Evolutionary conservation across 2,797 vertebrate genomes (phyloP), one percentile per base, ranked within the genome.

Genomic region (Rousettus madagascariensis): DNA sequence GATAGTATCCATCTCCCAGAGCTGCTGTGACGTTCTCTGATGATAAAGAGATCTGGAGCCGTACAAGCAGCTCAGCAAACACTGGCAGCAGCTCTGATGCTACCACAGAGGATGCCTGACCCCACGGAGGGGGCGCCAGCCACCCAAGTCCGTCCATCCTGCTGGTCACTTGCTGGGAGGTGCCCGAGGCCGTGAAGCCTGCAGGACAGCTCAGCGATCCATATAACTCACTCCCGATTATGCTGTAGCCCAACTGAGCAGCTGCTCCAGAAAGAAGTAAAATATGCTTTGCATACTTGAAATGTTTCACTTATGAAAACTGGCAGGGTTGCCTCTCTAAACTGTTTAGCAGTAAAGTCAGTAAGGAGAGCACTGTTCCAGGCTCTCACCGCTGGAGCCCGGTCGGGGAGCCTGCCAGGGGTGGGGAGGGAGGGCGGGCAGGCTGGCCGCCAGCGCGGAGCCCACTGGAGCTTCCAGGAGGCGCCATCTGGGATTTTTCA

Each of bases 291-390:
- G 95, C 98, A 98, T 98, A 97, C 97, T 98, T 98, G 89, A 97
- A 97, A 98, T 97, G 97, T 80, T 98, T 98, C 97, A 51, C 97
- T 33, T 82, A 92, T 36, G 94, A 98, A 98, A 97, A 92, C 97
- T 96, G 97, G 98, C 97, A 95, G 95, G 97, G 92, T 82, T 28
- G 71, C 90, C 51, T 95, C 96, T 97, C 97, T 93, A 97, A 98
- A 98, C 96, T 96, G 98, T 98, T 98, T 53, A 95, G 97, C 97
- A 95, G 96, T 98, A 97, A 97, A 98, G 97, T 98, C 98, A 97
- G 97, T 97, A 97, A 97, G 10, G 49, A 97, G 43, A 97, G 97
- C 97, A 96, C 91, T 68, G 90, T 91, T 46, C 0, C 5, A 90
- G 97, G 97, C n/a, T 19, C 84, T 41, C 77, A n/a, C 72, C 0